A percentile compares a stretch with the other conserved stretches of the same genome.
Evolutionary conservation across 2,113 vertebrate species (phyloP).

Genomic region (Pycnonotus jocosus): DNA sequence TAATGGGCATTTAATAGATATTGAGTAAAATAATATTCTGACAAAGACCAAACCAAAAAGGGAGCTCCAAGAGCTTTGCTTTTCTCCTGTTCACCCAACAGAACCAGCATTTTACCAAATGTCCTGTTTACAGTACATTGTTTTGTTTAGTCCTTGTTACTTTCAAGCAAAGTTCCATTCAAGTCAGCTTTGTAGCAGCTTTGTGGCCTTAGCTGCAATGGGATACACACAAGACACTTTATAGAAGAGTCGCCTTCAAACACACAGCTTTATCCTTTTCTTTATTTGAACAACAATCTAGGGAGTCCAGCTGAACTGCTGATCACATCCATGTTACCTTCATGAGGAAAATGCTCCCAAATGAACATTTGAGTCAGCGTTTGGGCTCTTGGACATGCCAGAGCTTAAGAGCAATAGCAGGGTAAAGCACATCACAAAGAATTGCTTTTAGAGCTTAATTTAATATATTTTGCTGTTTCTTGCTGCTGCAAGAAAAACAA

Average conservation of each 20-base stretch:
- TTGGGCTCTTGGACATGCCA: background rate
- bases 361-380: background rate
- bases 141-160: background rate
- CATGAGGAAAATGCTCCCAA: background rate
- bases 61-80: background rate
- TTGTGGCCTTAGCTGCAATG: background rate
- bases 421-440: background rate
- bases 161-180: background rate
- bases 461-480: background rate
- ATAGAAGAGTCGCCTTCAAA: background rate
- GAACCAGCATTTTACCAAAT: background rate
- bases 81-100: background rate
- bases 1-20: background rate
- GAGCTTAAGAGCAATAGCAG: background rate
- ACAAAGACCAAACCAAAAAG: background rate
- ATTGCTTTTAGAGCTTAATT: background rate
- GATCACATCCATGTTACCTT: background rate
- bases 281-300: background rate
- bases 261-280: background rate
- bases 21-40: background rate
- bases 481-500: background rate
- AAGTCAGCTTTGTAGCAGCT: background rate
- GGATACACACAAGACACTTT: background rate
- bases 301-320: background rate
- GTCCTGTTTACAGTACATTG: background rate